A percentile compares a stretch with the other conserved stretches of the same genome.
Evolutionary conservation across 2,888 invertebrate genomes (phyloP).

Genomic region (Tortrix viridana): DNA sequence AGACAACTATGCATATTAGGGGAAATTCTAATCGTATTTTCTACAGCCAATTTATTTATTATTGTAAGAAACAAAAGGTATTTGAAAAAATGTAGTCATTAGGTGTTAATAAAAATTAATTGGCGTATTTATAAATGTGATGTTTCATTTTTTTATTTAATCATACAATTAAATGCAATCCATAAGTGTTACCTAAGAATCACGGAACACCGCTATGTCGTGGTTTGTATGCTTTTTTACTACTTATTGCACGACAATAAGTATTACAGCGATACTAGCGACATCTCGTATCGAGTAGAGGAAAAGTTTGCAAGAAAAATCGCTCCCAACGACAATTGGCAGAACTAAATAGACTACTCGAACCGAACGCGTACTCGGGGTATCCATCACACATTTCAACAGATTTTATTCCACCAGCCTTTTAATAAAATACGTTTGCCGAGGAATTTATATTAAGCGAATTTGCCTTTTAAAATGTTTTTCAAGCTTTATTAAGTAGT

Average conservation of each 20-base stretch:
- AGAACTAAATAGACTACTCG: neutral
- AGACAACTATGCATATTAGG: neutral
- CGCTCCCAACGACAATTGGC: neutral
- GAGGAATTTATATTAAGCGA: too few relatives aligned
- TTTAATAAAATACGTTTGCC: too few relatives aligned
- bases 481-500: too few relatives aligned
- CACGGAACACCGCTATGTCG: too few relatives aligned
- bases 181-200: too few relatives aligned
- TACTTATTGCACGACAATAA: too few relatives aligned
- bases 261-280: neutral
- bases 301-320: neutral
- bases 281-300: slow-evolving; percentile 2
- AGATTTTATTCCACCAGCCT: too few relatives aligned
- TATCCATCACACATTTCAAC: too few relatives aligned
- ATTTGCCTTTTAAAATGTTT: too few relatives aligned
- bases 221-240: too few relatives aligned
- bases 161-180: too few relatives aligned
- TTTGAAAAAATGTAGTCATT: slow-evolving; percentile 28
- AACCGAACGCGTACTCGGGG: too few relatives aligned
- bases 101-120: slow-evolving; percentile 32
- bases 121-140: slow-evolving; percentile 14
- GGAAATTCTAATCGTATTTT: neutral
- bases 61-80: slow-evolving; percentile 8
- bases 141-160: neutral
- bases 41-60: neutral